Conservation (phyloP, 2,113 vertebrate species). For the Chiloscyllium plagiosum region DNA sequence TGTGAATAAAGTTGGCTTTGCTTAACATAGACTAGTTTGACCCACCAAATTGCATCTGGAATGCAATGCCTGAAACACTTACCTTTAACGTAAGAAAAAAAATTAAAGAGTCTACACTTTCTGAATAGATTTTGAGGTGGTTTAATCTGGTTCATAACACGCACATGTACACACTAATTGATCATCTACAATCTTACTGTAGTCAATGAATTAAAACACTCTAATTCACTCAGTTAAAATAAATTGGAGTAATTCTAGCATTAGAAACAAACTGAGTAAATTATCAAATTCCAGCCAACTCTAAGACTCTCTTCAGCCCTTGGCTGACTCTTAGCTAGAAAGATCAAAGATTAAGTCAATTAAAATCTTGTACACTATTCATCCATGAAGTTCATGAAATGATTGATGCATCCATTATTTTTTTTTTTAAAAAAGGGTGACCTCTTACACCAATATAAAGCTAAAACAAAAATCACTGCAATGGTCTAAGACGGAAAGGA, state of each 20-base stretch:
- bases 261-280: background rate
- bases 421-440: background rate
- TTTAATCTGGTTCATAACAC: no score
- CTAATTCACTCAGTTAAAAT: background rate
- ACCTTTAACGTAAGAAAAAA: no score
- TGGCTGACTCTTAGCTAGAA: background rate
- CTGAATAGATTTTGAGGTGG: no score
- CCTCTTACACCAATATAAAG: background rate
- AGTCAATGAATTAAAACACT: background rate
- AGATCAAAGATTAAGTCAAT: background rate
- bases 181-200: background rate
- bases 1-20: no score
- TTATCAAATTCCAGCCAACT: background rate
- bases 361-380: background rate
- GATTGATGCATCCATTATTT: background rate
- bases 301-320: background rate
- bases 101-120: no score
- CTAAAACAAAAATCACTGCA: background rate
- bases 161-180: background rate
- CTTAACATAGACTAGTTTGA: no score
- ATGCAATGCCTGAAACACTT: no score
- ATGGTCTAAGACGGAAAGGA: background rate
- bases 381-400: background rate
- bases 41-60: no score
- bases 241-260: background rate